Conservation (phyloP, 2,888 invertebrate species). For the Cryptocheilus praepositus region DNA sequence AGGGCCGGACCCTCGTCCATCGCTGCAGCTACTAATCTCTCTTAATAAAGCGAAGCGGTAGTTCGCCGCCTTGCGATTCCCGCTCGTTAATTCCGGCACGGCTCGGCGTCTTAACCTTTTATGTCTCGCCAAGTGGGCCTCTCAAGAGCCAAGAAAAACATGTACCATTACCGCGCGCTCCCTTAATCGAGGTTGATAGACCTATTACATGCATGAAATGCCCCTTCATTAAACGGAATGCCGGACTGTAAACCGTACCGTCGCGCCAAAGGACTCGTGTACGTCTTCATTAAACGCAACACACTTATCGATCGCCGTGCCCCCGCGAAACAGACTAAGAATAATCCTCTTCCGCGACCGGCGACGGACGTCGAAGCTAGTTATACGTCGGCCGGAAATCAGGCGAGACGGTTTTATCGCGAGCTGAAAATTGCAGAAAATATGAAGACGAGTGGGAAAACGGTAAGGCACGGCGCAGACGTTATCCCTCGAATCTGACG, state of each 20-base stretch:
- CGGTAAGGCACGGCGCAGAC: not conserved
- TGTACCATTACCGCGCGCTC: too few relatives aligned
- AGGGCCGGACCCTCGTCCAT: conserved; percentile 31
- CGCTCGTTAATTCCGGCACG: conserved; percentile 8
- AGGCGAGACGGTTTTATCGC: not conserved
- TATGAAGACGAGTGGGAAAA: conserved; percentile 3
- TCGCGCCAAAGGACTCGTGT: too few relatives aligned
- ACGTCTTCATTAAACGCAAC: too few relatives aligned
- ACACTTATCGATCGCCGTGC: too few relatives aligned
- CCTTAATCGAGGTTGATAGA: conserved; percentile 12
- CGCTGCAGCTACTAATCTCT: conserved; percentile 36
- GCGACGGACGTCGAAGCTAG: not conserved
- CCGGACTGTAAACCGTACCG: too few relatives aligned
- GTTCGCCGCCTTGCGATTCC: conserved; percentile 13
- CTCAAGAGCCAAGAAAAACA: too few relatives aligned
- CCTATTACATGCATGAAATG: conserved; percentile 20
- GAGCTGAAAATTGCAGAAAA: not conserved
- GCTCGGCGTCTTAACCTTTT: conserved; percentile 22
- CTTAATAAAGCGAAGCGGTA: conserved; percentile 34
- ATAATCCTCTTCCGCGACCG: not conserved
- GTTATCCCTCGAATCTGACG: conserved; percentile 11
- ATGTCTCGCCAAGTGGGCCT: conserved; percentile 10
- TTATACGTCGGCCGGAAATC: not conserved
- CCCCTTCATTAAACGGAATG: not conserved
- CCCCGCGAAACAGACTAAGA: too few relatives aligned